A percentile compares a stretch with the other conserved stretches of the same genome.
These are phyloP conservation scores for Cotesia typhae DNA, from an alignment of 1,140 invertebrate genomes.

Conservation along the genomic window DNA sequence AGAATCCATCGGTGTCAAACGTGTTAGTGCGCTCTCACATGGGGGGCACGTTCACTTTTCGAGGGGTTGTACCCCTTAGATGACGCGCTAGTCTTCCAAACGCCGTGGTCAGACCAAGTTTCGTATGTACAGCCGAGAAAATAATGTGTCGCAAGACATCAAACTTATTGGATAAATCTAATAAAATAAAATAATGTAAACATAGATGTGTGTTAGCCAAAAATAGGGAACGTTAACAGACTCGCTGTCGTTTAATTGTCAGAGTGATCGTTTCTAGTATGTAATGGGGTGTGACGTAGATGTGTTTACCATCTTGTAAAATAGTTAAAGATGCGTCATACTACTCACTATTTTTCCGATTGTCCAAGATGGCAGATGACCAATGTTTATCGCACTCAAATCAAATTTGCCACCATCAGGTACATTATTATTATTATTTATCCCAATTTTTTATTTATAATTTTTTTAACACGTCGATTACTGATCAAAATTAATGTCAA, in stretches of 20 bases:
- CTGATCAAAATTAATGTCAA: too few species aligned
- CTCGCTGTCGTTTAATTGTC: not conserved
- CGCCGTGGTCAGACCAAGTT: slow-evolving; percentile 25
- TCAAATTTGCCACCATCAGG: slow-evolving; percentile 59
- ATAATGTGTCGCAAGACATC: slow-evolving; percentile 4
- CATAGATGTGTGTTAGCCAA: not conserved
- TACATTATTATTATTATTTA: slow-evolving; percentile 42
- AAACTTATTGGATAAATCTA: not conserved
- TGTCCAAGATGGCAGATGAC: slow-evolving; percentile 63
- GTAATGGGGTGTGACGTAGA: slow-evolving; percentile 46
- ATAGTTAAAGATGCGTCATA: slow-evolving; percentile 47
- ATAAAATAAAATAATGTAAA: slow-evolving; percentile 4
- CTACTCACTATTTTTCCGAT: slow-evolving; percentile 55
- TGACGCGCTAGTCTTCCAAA: slow-evolving; percentile 35
- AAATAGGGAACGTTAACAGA: not conserved
- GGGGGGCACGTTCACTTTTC: slow-evolving; percentile 35
- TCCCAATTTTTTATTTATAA: not conserved
- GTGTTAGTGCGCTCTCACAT: slow-evolving; percentile 25
- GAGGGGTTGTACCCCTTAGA: slow-evolving; percentile 37
- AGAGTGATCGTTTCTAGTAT: slow-evolving; percentile 30
- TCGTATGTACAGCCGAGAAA: slow-evolving; percentile 20
- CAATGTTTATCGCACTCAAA: slow-evolving; percentile 57
- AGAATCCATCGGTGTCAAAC: slow-evolving; percentile 14
- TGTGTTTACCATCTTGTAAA: slow-evolving; percentile 19
- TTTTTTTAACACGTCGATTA: not conserved